phyloP scores from a whole-genome alignment of 2,797 vertebrate species.

The Propithecus deckenii region DNA sequence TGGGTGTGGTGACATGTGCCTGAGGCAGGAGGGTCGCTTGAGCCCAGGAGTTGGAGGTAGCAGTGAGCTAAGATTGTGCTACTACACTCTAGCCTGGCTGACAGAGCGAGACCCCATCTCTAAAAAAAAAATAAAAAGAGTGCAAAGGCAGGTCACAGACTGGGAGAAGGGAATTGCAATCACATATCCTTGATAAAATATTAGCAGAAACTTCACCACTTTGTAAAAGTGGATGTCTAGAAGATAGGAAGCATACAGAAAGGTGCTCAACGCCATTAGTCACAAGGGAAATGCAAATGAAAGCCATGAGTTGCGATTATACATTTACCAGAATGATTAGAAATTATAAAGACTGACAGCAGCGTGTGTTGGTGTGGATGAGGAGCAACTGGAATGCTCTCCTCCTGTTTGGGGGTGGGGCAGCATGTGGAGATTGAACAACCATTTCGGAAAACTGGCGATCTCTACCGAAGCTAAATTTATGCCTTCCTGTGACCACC shows the following conservation, averaged over 20 bases:
- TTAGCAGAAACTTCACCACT: not conserved
- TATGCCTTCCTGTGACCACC: not conserved
- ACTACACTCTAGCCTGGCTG: not conserved
- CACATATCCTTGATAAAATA: not conserved
- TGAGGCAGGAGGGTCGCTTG: not conserved
- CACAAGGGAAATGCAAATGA: not conserved
- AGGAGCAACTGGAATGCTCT: not conserved
- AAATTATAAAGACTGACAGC: not conserved
- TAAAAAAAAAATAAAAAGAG: not conserved
- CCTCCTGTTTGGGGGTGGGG: not conserved
- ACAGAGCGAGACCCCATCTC: not conserved
- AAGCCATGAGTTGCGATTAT: not conserved
- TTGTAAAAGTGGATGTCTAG: not conserved
- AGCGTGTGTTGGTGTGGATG: not conserved
- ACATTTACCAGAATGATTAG: accelerated
- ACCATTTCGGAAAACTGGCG: not conserved
- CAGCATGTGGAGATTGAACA: not conserved
- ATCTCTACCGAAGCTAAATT: not conserved
- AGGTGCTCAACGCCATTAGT: not conserved
- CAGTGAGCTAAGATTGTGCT: not conserved
- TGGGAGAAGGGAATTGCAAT: not conserved
- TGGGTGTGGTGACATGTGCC: not conserved
- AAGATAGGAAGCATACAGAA: not conserved
- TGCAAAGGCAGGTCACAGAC: not conserved
- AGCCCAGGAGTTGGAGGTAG: not conserved